phyloP scores from a whole-genome alignment of 2,113 vertebrate species.

The Neogale vison region DNA sequence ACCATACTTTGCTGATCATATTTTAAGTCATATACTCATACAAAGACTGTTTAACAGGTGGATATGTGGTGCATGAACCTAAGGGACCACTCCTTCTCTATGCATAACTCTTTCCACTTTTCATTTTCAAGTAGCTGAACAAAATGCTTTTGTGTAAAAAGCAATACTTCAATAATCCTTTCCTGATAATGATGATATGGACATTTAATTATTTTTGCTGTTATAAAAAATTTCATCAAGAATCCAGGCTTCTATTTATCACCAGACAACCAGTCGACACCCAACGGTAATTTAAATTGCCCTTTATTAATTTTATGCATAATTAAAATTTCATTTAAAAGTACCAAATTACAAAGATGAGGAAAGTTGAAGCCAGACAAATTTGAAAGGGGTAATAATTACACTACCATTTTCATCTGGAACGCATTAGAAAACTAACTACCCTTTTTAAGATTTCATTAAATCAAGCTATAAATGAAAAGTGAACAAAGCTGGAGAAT shows the following conservation, averaged over 20 bases:
- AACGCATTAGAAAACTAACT: slow-evolving; percentile 56
- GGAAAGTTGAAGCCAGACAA: slow-evolving; percentile 55
- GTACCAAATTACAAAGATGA: slow-evolving; percentile 58
- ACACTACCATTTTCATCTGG: slow-evolving; percentile 40
- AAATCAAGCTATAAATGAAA: slow-evolving; percentile 59
- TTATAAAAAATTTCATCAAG: slow-evolving; percentile 56
- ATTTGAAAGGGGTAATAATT: slow-evolving; percentile 62
- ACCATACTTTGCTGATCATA: not conserved
- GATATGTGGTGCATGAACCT: not conserved
- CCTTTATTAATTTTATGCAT: slow-evolving; percentile 73
- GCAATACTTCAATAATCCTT: slow-evolving; percentile 41
- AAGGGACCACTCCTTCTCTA: not conserved
- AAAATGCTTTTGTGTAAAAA: slow-evolving; percentile 30
- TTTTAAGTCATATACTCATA: not conserved
- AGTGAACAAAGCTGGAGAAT: slow-evolving; percentile 35
- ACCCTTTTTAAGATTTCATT: slow-evolving; percentile 65
- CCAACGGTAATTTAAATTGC: slow-evolving; percentile 48
- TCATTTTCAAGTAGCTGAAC: slow-evolving; percentile 26
- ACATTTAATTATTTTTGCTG: slow-evolving; percentile 60
- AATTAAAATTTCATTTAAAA: slow-evolving; percentile 72
- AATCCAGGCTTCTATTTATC: slow-evolving; percentile 47
- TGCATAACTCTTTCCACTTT: slow-evolving; percentile 1
- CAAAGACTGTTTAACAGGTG: not conserved
- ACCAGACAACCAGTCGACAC: not conserved
- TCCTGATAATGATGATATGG: slow-evolving; percentile 5